phyloP scores from a whole-genome alignment of 64 coral and sea anemone genomes.

The Montipora capricornis region DNA sequence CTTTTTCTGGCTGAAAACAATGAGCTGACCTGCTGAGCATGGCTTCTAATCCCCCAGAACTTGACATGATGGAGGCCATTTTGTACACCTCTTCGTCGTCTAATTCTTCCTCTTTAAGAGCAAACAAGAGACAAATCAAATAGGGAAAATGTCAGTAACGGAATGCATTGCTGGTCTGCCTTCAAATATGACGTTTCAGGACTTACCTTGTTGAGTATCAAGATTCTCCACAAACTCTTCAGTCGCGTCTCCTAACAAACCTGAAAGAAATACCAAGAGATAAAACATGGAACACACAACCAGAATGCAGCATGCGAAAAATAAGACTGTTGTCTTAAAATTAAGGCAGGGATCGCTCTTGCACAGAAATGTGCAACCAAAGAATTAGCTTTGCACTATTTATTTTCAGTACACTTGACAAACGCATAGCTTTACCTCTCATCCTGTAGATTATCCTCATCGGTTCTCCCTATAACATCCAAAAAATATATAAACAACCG shows the following conservation, averaged over 20 bases:
- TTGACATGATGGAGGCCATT: conserved; percentile 91
- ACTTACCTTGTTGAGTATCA: conserved; percentile 86
- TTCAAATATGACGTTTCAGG: not conserved
- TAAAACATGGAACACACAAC: not conserved
- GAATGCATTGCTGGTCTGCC: not conserved
- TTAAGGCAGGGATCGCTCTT: not conserved
- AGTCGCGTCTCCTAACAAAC: conserved; percentile 97
- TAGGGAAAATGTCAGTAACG: not conserved
- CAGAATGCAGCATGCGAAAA: not conserved
- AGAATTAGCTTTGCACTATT: no score
- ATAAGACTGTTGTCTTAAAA: not conserved
- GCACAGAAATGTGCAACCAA: no score
- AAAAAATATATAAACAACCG: not conserved
- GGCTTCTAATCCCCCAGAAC: conserved; percentile 95
- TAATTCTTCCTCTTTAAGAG: conserved; percentile 84
- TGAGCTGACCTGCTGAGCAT: conserved; percentile 84
- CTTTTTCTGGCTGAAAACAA: no score
- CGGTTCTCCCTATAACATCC: conserved; percentile 85
- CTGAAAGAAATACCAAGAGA: conserved; percentile 4
- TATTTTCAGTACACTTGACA: not conserved
- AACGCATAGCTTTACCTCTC: conserved; percentile 70
- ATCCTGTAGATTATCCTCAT: conserved; percentile 97
- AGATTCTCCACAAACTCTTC: conserved; percentile 97
- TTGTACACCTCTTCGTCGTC: conserved; percentile 94
- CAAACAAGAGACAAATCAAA: not conserved